Base-by-base conservation (phyloP, 1,140 invertebrate species). In the Camponotus pennsylvanicus region DNA sequence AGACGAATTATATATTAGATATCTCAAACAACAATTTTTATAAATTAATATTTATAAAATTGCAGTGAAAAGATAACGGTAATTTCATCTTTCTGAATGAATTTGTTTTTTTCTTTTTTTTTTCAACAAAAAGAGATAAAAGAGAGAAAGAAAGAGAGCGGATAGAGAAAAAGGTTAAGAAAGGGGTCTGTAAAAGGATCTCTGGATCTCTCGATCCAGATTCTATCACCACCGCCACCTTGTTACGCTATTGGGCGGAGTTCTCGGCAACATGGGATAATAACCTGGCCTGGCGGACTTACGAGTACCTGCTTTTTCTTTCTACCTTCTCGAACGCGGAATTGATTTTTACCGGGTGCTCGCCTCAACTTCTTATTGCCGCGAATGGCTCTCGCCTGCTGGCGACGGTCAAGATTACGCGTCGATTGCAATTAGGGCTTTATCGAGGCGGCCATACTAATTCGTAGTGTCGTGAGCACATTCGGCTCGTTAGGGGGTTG, bases 251-350 rank as follows among this genome's bases (percentile, higher is more conserved):
- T 77, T 71, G 49, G 63, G 67, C 77, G 73, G 61, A 52, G 85
- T 76, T 80, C 34, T 55, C 75, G 27, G 63, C 76, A 78, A 69
- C 84, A 67, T 21, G 67, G 49, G 79, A 85, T 89, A 90, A 89
- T 82, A 90, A 85, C 70, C 64, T 42, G 69, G 42, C 45, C 27
- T 18, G 40, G 57, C 71, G 21, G 37, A 42, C 66, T 86, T 66
- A 57, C 73, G 70, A 67, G 80, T 86, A 90, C 89, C 88, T 90
- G 89, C 82, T 82, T 82, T 63, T 71, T 82, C 71, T 87, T 77
- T 59, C 76, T 32, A 75, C 78, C 73, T 64, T 49, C 64, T 64
- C 37, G 57, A 77, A 64, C 66, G 79, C 69, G 40, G 61, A 71
- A 90, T 90, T 86, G 79, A 89, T 90, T 84, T 85, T 90, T 87